A percentile compares a stretch with the other conserved stretches of the same genome.
Evolutionary conservation across 1,140 invertebrate species (phyloP).

Genomic region (Coptotermes formosanus): DNA sequence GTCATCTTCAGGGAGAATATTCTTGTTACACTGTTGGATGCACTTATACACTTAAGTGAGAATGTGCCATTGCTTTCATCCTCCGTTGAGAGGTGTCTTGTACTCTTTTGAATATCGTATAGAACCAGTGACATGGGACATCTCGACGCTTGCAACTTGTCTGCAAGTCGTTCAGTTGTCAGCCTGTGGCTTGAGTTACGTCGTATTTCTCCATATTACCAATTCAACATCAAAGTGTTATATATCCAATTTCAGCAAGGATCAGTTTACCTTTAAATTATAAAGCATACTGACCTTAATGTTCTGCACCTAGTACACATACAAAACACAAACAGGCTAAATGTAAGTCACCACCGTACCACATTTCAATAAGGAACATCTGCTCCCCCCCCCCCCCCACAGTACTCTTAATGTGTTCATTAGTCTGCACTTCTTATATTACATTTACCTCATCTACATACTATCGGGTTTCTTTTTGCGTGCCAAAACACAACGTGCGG

Average conservation of each 20-base stretch:
- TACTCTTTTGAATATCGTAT: background rate
- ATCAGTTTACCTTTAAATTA: background rate
- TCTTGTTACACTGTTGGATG: too few relatives aligned
- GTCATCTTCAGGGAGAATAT: too few relatives aligned
- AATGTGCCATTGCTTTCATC: too few relatives aligned
- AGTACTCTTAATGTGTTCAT: background rate
- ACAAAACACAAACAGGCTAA: background rate
- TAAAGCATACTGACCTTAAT: background rate
- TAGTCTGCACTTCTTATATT: constrained; percentile 12
- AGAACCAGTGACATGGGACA: background rate
- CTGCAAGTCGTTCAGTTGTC: background rate
- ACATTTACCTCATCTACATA: constrained; percentile 12
- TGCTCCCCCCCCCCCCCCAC: background rate
- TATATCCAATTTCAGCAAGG: background rate
- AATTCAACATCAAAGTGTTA: background rate
- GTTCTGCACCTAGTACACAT: background rate
- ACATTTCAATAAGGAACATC: background rate
- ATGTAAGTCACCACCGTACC: background rate
- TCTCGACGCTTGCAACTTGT: background rate
- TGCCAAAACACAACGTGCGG: background rate
- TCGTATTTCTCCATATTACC: background rate
- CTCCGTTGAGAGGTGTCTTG: too few relatives aligned
- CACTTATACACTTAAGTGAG: too few relatives aligned
- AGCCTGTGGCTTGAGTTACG: background rate
- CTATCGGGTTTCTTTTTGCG: background rate